These are phyloP conservation scores for Rhinella marina DNA, from an alignment of 2,797 vertebrate genomes.

Conservation along the genomic window DNA sequence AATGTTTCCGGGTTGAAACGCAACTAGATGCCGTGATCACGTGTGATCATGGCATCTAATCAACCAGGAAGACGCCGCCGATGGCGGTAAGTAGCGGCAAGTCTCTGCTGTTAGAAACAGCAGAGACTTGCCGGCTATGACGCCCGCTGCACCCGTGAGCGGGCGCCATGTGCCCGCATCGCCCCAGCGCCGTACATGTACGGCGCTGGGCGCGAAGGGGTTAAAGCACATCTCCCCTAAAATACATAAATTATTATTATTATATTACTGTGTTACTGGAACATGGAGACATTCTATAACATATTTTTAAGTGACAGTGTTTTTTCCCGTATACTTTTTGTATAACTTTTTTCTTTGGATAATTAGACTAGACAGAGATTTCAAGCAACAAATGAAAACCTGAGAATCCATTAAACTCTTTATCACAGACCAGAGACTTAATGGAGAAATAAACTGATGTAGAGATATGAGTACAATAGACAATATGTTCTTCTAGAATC, in stretches of 20 bases:
- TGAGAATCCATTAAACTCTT: background rate
- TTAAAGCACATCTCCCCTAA: too few relatives aligned
- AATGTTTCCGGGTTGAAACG: too few relatives aligned
- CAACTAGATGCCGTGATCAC: too few relatives aligned
- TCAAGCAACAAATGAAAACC: background rate
- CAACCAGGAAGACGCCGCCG: too few relatives aligned
- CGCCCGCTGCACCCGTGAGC: too few relatives aligned
- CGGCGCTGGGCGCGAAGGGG: too few relatives aligned
- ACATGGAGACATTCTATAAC: background rate
- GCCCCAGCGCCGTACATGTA: too few relatives aligned
- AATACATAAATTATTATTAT: background rate
- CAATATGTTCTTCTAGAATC: background rate
- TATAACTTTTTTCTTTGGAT: background rate
- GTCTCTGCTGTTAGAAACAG: too few relatives aligned
- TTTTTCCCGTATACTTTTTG: background rate
- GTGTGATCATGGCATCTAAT: too few relatives aligned
- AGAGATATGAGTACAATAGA: background rate
- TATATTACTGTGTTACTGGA: background rate
- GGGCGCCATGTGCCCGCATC: too few relatives aligned
- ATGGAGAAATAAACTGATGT: background rate
- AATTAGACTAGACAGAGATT: constrained; percentile 20
- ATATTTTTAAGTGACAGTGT: background rate
- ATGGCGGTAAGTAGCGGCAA: too few relatives aligned
- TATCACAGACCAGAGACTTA: background rate
- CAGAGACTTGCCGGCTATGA: too few relatives aligned